phyloP scores from a whole-genome alignment of 2,113 vertebrate species.

The Laterallus jamaicensis region DNA sequence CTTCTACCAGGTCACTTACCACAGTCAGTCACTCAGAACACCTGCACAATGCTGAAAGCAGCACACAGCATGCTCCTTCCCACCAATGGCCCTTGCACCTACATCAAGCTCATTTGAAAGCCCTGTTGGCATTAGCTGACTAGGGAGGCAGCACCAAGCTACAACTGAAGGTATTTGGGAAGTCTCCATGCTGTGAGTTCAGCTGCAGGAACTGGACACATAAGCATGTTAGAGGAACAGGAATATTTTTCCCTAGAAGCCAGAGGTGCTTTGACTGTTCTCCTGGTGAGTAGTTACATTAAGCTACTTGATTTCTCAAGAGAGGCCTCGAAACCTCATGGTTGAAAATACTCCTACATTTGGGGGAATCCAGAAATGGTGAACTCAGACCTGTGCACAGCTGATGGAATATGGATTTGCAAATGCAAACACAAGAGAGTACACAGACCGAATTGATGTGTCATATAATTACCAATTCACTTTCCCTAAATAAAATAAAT shows the following conservation, averaged over 20 bases:
- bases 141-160: not conserved
- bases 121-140: not conserved
- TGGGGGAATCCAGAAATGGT: not conserved
- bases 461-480: constrained; percentile 7
- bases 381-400: not conserved
- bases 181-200: not conserved
- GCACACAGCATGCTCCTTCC: not conserved
- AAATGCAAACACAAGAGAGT: not conserved
- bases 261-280: not conserved
- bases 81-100: not conserved
- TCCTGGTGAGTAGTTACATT: not conserved
- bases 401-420: not conserved
- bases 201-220: not conserved
- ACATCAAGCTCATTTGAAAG: not conserved
- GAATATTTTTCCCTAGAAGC: not conserved
- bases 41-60: not conserved
- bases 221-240: not conserved
- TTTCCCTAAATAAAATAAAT: constrained; percentile 19
- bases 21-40: not conserved
- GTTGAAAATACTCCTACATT: not conserved
- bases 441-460: not conserved
- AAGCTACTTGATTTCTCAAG: not conserved
- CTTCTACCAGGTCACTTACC: not conserved
- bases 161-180: not conserved
- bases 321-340: not conserved